Conservation (phyloP, 1,140 invertebrate genomes). For the Nymphalis io region DNA sequence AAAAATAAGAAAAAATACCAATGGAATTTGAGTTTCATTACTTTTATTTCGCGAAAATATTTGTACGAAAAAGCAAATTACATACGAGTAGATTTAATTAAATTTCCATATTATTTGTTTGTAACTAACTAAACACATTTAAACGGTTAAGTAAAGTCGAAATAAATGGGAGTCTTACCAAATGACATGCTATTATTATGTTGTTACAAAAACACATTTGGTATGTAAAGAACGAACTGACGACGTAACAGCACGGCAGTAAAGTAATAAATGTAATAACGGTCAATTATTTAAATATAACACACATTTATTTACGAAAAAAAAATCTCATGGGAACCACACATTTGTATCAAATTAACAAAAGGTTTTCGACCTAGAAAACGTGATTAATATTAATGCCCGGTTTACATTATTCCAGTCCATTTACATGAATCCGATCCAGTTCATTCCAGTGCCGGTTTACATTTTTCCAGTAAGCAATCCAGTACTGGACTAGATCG, state of each 20-base stretch:
- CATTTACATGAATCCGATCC: no score
- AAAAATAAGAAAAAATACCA: neutral
- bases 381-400: neutral
- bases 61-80: neutral
- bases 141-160: conserved; percentile 19
- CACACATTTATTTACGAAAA: neutral
- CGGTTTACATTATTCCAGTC: no score
- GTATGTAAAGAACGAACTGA: conserved; percentile 65
- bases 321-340: conserved; percentile 6
- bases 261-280: conserved; percentile 21
- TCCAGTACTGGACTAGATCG: no score
- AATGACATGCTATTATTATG: conserved; percentile 50
- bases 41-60: neutral
- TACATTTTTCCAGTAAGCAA: no score
- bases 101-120: neutral
- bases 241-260: conserved; percentile 39
- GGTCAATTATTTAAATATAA: neutral
- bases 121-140: neutral
- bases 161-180: conserved; percentile 54
- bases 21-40: neutral
- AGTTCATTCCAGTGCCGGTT: no score
- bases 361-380: neutral
- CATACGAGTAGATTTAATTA: neutral
- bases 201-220: conserved; percentile 42
- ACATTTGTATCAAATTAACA: conserved; percentile 28